Base-by-base conservation (phyloP, 1,140 invertebrate species). In the Cotesia glomerata region DNA sequence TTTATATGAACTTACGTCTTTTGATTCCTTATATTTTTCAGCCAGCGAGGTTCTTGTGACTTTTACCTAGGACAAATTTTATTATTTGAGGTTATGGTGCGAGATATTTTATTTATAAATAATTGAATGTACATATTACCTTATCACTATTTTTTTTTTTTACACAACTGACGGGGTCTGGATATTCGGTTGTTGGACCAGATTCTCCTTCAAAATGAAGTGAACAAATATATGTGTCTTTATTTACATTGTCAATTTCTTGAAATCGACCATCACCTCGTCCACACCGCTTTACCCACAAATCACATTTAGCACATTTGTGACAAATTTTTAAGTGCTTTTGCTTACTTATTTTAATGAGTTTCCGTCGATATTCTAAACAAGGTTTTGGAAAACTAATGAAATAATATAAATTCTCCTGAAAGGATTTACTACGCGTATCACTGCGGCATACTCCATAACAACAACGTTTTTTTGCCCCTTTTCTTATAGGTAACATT, bases 141-240 rank as follows among this genome's bases (percentile, higher is more conserved):
- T 26, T 26, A 26, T 26, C 26, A 26, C 26, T 26, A 26, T 26
- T 26, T 26, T 26, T n/a, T n/a, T n/a, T 26, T 26, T 26, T 26
- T 26, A 26, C 26, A 26, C 26, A 26, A 26, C 26, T 26, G 26
- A 26, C 3, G 26, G 26, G 26, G 26, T 26, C 26, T 26, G 26
- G 1, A 26, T 26, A 26, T 26, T 26, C 26, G 26, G 26, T 26
- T 26, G 71, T 67, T 13, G 67, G 68, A 39, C 71, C 74, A 66
- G 5, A 49, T 76, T 74, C 35, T 45, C 36, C 52, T 34, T 68
- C 13, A 72, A 74, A 76, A 76, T 74, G 72, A 0, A 71, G 26
- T 8, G 69, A 69, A 59, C 73, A 76, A 69, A 74, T 76, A 39
- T 76, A 73, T 26, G 75, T 75, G 16, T 74, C 70, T 56, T 76